A percentile compares a stretch with the other conserved stretches of the same genome.
These are phyloP conservation scores for Ceriagrion tenellum DNA, from an alignment of 2,888 invertebrate genomes.

Conservation along the genomic window DNA sequence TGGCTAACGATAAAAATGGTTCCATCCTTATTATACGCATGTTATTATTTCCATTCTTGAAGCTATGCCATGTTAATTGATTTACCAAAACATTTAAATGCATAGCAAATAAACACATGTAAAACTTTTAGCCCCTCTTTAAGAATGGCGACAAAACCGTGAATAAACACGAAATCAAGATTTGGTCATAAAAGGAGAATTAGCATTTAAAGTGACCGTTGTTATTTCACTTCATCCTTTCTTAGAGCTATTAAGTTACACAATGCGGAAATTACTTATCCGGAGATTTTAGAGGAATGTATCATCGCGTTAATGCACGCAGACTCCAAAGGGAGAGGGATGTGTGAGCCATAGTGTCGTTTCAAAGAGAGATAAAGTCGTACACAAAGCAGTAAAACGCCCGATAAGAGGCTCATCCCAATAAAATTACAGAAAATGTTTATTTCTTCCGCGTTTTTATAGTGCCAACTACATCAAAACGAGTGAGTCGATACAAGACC, in stretches of 20 bases:
- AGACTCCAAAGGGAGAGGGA: not conserved
- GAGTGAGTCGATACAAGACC: not conserved
- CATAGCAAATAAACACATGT: no score
- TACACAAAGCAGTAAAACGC: not conserved
- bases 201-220: not conserved
- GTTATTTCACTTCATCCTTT: not conserved
- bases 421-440: not conserved
- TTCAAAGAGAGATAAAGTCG: not conserved
- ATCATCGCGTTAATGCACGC: not conserved
- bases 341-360: not conserved
- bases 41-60: no score
- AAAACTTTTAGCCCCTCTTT: no score
- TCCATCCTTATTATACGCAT: no score
- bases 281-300: not conserved
- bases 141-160: no score
- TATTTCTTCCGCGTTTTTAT: not conserved
- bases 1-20: no score
- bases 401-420: not conserved
- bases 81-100: no score
- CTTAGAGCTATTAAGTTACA: not conserved
- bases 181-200: not conserved
- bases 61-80: no score
- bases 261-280: not conserved
- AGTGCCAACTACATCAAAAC: not conserved
- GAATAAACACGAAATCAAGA: no score